These are phyloP conservation scores for Clavelina lepadiformis DNA, from an alignment of 23 tunicate species.

Conservation along the genomic window DNA sequence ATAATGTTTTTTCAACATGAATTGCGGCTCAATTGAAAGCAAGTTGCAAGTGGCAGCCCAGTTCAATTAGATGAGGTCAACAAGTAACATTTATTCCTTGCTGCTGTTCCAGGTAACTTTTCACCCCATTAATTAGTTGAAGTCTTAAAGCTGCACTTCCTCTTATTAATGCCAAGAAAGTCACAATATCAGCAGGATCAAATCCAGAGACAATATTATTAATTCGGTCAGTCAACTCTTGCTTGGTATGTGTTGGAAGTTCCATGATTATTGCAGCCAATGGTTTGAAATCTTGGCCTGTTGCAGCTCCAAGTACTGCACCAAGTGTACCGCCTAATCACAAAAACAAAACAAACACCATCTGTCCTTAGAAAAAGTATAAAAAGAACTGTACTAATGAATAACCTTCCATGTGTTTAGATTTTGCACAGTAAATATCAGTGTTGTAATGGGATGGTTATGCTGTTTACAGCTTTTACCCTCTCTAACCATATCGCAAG, in stretches of 20 bases:
- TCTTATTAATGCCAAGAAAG: constrained; percentile 21
- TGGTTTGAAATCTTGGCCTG: constrained; percentile 33
- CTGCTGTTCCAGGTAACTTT: constrained; percentile 1
- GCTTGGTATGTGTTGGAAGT: constrained; percentile 31
- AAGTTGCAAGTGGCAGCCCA: too few species aligned
- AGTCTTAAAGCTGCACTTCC: constrained; percentile 15
- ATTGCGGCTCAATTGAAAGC: too few species aligned
- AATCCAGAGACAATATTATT: constrained; percentile 14
- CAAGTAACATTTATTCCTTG: background rate
- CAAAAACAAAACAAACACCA: too few species aligned
- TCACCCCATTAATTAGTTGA: constrained; percentile 5
- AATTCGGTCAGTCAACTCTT: constrained; percentile 24
- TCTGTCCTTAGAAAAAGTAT: too few species aligned
- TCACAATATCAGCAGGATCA: constrained; percentile 22
- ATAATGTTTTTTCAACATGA: too few species aligned
- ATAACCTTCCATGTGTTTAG: too few species aligned
- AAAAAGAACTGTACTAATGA: too few species aligned
- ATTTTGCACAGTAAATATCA: too few species aligned
- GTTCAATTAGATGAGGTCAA: too few species aligned
- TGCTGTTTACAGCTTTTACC: too few species aligned
- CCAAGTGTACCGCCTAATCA: constrained; percentile 23
- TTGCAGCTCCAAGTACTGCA: constrained; percentile 18
- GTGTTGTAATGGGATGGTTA: too few species aligned
- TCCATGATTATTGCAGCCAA: constrained; percentile 10
- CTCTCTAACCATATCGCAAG: too few species aligned